Base-by-base conservation (phyloP, 1,140 invertebrate species). In the Gryon sp. region DNA sequence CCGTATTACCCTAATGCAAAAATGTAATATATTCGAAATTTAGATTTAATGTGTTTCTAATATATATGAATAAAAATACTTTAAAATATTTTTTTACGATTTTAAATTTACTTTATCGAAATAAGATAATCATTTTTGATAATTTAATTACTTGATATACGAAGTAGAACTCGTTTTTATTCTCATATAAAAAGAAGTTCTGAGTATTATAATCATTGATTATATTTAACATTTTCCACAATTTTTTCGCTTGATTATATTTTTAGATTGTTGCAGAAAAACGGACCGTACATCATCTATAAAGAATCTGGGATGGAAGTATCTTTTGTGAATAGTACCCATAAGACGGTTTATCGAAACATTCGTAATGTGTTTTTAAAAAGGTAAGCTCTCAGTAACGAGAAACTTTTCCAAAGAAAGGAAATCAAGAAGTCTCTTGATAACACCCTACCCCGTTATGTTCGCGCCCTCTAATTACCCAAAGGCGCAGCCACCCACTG, bases 401-500 rank as follows among this genome's bases (percentile, higher is more conserved):
- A 82, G 72, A 41, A 63, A 79, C 52, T 80, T 83, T 74, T 82
- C 69, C 70, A 63, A 75, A 74, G 70, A 73, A 50, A 75, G 60
- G 69, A 79, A 83, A 83, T 83, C 79, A 80, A 82, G 76, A 68
- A 72, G 74, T 73, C 73, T 60, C 36, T 69, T 84, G 83, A 86
- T 86, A 87, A 82, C 62, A 70, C 59, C 46, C 18, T 55, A 52
- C 66, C 40, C 59, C 26, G 59, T 46, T 75, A 55, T 79, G 79
- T 78, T 85, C 82, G 79, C 85, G 84, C 87, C 87, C 87, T 88
- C 86, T 88, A 89, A 89, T 88, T 89, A 86, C 86, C 84, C 81
- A 82, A 82, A 87, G 84, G 80, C 80, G 72, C 70, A 76, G 72
- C 59, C 48, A 79, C 76, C 62, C 76, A 75, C 80, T 80, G 80